A percentile compares a stretch with the other conserved stretches of the same genome.
These are phyloP conservation scores for Procambarus virginalis DNA, from an alignment of 1,140 invertebrate species.

Conservation along the genomic window DNA sequence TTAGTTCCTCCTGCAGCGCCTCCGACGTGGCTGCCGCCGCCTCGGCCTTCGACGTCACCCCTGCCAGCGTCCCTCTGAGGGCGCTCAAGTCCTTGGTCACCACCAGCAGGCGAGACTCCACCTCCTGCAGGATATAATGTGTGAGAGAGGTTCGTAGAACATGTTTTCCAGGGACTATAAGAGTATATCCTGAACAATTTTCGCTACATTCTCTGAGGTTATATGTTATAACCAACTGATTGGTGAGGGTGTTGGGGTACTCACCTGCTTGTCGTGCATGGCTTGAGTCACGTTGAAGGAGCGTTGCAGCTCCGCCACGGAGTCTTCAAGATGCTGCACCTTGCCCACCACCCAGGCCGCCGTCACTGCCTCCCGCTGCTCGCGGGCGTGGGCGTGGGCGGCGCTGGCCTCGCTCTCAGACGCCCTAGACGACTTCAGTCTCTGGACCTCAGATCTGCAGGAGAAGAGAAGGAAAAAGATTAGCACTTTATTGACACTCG, in stretches of 20 bases:
- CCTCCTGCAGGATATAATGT: constrained; percentile 20
- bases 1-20: constrained; percentile 43
- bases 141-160: not conserved
- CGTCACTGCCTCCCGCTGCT: constrained; percentile 54
- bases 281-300: constrained; percentile 38
- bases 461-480: not conserved
- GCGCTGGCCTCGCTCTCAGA: constrained; percentile 3
- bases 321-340: constrained; percentile 36
- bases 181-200: too few species aligned
- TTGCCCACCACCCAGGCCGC: constrained; percentile 41
- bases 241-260: not conserved
- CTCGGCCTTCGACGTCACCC: constrained; percentile 50
- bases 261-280: not conserved
- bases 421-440: constrained; percentile 29
- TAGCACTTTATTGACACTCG: not conserved
- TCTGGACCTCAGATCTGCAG: constrained; percentile 42
- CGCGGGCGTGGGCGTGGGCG: constrained; percentile 31
- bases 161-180: not conserved
- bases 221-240: not conserved
- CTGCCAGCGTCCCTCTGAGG: constrained; percentile 38
- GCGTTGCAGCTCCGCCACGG: constrained; percentile 46
- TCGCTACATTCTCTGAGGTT: too few species aligned
- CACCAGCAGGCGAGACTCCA: constrained; percentile 45
- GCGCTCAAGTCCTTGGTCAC: constrained; percentile 48
- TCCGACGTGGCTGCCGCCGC: constrained; percentile 36